Percentiles rank a stretch among this genome's conserved stretches.
phyloP scores from a whole-genome alignment of 2,797 vertebrate genomes.

The Lacerta viridis region DNA sequence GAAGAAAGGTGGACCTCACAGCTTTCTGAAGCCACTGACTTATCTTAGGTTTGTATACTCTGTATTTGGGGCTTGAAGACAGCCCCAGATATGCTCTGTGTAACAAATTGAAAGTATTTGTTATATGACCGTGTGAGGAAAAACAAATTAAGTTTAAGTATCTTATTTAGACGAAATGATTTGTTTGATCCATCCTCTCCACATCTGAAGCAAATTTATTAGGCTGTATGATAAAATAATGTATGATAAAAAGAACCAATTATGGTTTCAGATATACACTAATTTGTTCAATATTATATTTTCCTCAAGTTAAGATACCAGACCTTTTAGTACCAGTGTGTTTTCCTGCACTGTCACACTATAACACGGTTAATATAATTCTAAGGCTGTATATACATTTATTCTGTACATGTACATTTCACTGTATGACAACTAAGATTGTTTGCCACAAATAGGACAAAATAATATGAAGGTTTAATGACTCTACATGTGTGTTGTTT shows the following conservation, averaged over 20 bases:
- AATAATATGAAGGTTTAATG: neutral
- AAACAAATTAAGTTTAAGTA: neutral
- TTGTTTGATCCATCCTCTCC: neutral
- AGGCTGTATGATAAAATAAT: neutral
- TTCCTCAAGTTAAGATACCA: neutral
- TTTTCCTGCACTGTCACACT: neutral
- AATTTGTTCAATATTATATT: neutral
- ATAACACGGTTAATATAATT: neutral
- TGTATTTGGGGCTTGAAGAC: neutral
- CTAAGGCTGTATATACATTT: neutral
- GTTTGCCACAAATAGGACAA: neutral
- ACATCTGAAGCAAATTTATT: neutral
- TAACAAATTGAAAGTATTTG: neutral
- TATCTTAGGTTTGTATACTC: neutral
- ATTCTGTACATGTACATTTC: neutral
- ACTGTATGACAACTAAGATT: neutral
- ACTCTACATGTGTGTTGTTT: too few relatives aligned
- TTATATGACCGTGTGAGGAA: neutral
- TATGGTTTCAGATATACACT: neutral
- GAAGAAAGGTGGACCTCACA: neutral
- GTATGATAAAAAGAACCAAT: neutral
- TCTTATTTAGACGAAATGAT: neutral
- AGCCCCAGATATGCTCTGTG: neutral
- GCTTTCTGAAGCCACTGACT: neutral
- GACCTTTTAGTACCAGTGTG: neutral